phyloP scores from a whole-genome alignment of 2,888 invertebrate genomes.

The Nomada ferruginata region DNA sequence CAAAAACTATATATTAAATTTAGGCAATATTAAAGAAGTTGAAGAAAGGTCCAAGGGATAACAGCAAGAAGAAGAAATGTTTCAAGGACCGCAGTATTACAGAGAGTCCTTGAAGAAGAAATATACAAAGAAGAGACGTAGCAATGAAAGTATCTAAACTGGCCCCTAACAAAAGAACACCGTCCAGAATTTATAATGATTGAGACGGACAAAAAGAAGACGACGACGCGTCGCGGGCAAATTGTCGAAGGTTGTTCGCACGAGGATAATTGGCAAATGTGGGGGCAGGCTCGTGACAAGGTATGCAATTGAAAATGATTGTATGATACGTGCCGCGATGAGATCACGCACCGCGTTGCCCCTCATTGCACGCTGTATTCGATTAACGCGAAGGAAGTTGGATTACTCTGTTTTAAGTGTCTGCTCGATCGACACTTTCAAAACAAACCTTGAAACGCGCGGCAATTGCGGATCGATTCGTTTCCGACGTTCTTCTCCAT shows the following conservation, averaged over 20 bases:
- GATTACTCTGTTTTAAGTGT: not conserved
- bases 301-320: slow-evolving; percentile 60
- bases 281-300: slow-evolving; percentile 48
- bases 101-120: too few relatives aligned
- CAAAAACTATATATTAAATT: too few relatives aligned
- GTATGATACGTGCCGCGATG: slow-evolving; percentile 36
- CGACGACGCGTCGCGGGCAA: not conserved
- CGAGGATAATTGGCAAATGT: slow-evolving; percentile 28
- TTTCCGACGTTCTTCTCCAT: not conserved
- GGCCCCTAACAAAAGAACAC: too few relatives aligned
- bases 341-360: slow-evolving; percentile 31
- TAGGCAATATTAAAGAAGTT: not conserved
- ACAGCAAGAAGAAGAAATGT: not conserved
- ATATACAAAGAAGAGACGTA: too few relatives aligned
- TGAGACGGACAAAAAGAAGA: too few relatives aligned
- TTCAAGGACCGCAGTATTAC: too few relatives aligned
- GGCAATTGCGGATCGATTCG: slow-evolving; percentile 2
- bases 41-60: not conserved
- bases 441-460: slow-evolving; percentile 29
- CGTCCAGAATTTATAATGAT: too few relatives aligned
- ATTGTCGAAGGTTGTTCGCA: slow-evolving; percentile 24
- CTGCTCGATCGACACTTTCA: not conserved
- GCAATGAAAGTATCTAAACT: too few relatives aligned
- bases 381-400: slow-evolving; percentile 35
- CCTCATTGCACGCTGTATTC: slow-evolving; percentile 19